Conservation (phyloP, 2,888 invertebrate species). For the Enchytraeus crypticus region DNA sequence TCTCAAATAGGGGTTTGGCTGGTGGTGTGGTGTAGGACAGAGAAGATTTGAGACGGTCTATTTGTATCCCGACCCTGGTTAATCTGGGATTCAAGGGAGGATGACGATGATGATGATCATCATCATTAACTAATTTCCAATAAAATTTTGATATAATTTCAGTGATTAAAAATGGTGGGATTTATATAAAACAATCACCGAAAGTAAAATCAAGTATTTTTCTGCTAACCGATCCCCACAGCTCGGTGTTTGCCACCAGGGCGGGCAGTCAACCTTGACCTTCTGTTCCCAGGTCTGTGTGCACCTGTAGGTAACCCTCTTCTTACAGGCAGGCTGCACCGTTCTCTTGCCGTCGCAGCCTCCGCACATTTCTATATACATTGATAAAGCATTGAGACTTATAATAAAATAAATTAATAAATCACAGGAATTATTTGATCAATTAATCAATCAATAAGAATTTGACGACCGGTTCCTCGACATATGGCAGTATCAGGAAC, state of each 20-base stretch:
- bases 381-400: no score
- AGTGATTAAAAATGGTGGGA: not conserved
- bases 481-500: no score
- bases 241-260: conserved; percentile 25
- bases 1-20: no score
- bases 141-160: not conserved
- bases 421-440: not conserved
- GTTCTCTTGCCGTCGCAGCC: conserved; percentile 25
- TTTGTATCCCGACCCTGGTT: no score
- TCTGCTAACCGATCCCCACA: conserved; percentile 20
- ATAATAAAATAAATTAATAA: not conserved
- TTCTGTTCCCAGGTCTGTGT: conserved; percentile 26
- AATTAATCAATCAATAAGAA: no score
- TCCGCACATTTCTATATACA: conserved; percentile 22
- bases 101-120: no score
- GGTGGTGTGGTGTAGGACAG: no score
- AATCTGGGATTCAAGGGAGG: no score
- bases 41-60: no score
- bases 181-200: no score
- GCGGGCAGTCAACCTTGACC: conserved; percentile 19
- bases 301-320: conserved; percentile 22
- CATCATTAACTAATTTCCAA: not conserved
- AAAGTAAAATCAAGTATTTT: not conserved
- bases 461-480: no score
- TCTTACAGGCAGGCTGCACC: conserved; percentile 20